Evolutionary conservation across 2,113 vertebrate genomes (phyloP).

Genomic region (Mirounga angustirostris): DNA sequence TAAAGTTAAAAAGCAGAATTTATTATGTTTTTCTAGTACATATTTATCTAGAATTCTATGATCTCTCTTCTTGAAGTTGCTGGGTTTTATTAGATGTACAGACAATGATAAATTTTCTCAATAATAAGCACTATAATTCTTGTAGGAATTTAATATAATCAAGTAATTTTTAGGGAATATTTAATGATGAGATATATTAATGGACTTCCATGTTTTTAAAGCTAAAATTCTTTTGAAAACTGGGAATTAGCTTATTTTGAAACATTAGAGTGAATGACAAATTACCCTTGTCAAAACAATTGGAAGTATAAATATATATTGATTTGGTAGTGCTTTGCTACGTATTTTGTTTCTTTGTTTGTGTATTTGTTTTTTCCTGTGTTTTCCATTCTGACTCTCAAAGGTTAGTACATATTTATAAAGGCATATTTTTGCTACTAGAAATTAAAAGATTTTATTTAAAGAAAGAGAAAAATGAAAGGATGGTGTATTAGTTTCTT

Average conservation of each 20-base stretch:
- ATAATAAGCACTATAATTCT: slow-evolving; percentile 19
- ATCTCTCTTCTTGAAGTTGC: neutral
- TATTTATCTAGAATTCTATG: neutral
- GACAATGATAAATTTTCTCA: neutral
- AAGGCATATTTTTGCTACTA: neutral
- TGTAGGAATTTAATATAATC: neutral
- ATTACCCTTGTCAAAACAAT: neutral
- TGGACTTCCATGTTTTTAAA: neutral
- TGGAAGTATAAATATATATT: neutral
- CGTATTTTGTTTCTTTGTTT: neutral
- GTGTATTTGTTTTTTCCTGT: neutral
- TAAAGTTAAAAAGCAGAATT: neutral
- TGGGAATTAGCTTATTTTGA: neutral
- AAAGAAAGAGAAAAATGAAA: neutral
- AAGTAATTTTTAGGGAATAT: neutral
- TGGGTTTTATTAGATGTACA: neutral
- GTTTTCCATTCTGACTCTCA: neutral
- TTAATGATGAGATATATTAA: slow-evolving; percentile 5
- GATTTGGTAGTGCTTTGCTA: neutral
- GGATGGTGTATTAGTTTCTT: neutral
- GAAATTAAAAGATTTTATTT: neutral
- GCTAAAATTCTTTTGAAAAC: slow-evolving; percentile 22
- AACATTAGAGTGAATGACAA: neutral
- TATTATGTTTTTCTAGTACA: neutral
- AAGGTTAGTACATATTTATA: neutral